Evolutionary conservation across 2,797 vertebrate species (phyloP), one percentile per base, ranked within the genome.

Genomic region (Periophthalmus magnuspinnatus): DNA sequence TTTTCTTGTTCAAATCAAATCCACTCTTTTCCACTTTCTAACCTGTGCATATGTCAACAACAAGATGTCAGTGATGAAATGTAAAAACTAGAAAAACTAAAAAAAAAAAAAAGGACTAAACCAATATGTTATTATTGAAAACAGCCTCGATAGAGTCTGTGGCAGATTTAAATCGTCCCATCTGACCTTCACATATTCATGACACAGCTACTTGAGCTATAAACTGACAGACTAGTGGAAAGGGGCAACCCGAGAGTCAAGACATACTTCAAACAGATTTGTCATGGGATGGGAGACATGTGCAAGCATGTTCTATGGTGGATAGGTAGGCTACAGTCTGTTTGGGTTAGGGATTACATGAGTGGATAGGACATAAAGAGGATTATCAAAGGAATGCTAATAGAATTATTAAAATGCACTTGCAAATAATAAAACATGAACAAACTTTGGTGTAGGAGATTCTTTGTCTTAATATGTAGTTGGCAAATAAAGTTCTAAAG

Each of bases 41-140:
- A 2, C n/a, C 68, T 69, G 55, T 59, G 34, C 55, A 38, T 61
- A 75, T 55, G 69, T 81, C 78, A 77, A 79, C 77, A 74, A 83
- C 82, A 68, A 60, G 67, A 67, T 81, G 75, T 71, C 54, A 72
- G 65, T 69, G 72, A 41, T 60, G 45, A 72, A 70, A 70, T 65
- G 71, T 81, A 71, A 55, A 63, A 75, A 72, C 21, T 52, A 19
- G 19, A 62, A 45, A 16, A 11, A 4, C 11, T 10, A 11, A 22
- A 55, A 55, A 4, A 56, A 91, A 90, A 87, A 90, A n/a, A n/a
- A n/a, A n/a, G 89, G 88, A 80, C 82, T 92, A 87, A 91, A 80
- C 71, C 76, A 92, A 91, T 87, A 90, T 76, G 79, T 78, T 89
- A 86, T 77, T 88, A 84, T 45, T 45, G 13, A 45, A 45, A 45